These are phyloP conservation scores for Hyles vespertilio DNA, from an alignment of 1,140 invertebrate genomes.

Conservation along the genomic window DNA sequence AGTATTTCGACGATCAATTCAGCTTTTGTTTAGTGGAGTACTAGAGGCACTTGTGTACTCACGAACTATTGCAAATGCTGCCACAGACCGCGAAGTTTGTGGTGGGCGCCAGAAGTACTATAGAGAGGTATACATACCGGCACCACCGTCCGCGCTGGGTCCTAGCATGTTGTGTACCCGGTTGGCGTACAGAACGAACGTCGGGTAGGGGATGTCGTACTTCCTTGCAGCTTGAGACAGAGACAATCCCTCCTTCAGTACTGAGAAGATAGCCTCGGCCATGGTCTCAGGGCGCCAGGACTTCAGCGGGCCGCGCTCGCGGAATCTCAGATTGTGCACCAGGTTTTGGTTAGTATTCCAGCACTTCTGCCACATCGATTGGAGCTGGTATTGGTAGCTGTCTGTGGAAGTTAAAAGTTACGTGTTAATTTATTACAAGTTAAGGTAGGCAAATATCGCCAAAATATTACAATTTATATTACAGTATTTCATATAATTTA, in stretches of 20 bases:
- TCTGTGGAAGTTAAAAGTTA: slow-evolving; percentile 79
- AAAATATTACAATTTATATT: too few species aligned
- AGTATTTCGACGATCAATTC: too few species aligned
- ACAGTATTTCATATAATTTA: too few species aligned
- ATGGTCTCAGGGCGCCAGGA: slow-evolving; percentile 95
- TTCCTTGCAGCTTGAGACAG: slow-evolving; percentile 92
- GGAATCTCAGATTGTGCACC: slow-evolving; percentile 91
- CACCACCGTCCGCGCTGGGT: slow-evolving; percentile 89
- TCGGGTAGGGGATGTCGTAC: slow-evolving; percentile 95
- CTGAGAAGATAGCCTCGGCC: slow-evolving; percentile 94
- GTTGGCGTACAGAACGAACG: slow-evolving; percentile 95
- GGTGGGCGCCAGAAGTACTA: background rate
- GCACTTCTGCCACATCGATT: slow-evolving; percentile 96
- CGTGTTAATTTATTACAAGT: slow-evolving; percentile 22
- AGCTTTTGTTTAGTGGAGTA: too few species aligned
- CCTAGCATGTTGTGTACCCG: slow-evolving; percentile 95
- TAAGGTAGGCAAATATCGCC: too few species aligned
- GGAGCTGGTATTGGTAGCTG: slow-evolving; percentile 95
- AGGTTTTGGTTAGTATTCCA: slow-evolving; percentile 93
- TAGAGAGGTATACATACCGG: slow-evolving; percentile 76
- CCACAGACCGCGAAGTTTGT: background rate
- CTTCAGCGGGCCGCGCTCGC: slow-evolving; percentile 93
- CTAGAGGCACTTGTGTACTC: too few species aligned
- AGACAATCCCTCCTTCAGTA: slow-evolving; percentile 91
- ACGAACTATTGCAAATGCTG: too few species aligned